phyloP scores from a whole-genome alignment of 2,888 invertebrate genomes.

The Platycheirus albimanus region DNA sequence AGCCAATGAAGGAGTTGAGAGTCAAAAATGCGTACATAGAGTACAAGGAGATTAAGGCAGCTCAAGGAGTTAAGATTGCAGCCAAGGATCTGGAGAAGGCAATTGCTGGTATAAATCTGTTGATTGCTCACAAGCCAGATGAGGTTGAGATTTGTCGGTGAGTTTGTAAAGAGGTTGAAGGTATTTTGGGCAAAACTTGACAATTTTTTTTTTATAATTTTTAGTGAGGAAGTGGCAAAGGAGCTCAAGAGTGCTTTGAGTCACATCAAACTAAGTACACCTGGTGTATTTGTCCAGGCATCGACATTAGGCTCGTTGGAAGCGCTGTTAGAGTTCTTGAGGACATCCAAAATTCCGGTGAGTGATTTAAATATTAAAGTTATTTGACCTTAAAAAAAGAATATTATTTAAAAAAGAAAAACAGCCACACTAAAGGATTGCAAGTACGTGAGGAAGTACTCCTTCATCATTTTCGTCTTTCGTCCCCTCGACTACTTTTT shows the following conservation, averaged over 20 bases:
- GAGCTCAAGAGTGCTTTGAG: constrained; percentile 95
- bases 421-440: no score
- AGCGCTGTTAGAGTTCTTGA: constrained; percentile 96
- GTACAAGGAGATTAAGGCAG: constrained; percentile 96
- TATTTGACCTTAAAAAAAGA: no score
- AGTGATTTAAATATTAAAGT: constrained; percentile 83
- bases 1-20: constrained; percentile 97
- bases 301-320: constrained; percentile 99
- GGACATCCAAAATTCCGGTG: constrained; percentile 96
- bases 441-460: no score
- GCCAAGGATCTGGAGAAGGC: constrained; percentile 99
- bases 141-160: constrained; percentile 93
- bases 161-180: constrained; percentile 77
- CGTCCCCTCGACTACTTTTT: no score
- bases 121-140: constrained; percentile 95
- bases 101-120: constrained; percentile 96
- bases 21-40: constrained; percentile 98
- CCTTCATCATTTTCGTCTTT: no score
- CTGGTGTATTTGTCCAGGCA: constrained; percentile 99
- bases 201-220: neutral
- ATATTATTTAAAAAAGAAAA: no score
- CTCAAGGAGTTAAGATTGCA: constrained; percentile 99
- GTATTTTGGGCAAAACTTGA: no score
- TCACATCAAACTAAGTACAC: constrained; percentile 94
- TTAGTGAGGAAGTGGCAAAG: constrained; percentile 92